Evolutionary conservation across 2,888 invertebrate species (phyloP).

Genomic region (Abrostola tripartita): DNA sequence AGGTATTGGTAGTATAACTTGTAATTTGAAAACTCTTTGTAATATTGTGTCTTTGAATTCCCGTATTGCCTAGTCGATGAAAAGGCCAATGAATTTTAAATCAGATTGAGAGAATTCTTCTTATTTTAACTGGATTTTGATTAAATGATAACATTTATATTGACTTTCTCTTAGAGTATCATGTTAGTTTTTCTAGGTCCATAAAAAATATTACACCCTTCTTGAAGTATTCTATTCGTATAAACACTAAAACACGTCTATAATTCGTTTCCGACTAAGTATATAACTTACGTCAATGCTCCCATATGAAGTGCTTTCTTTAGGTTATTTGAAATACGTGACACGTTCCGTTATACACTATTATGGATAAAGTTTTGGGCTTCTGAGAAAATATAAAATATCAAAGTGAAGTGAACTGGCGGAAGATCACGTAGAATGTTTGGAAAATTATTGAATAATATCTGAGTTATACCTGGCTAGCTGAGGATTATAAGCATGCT

Average conservation of each 20-base stretch:
- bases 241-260: slow-evolving; percentile 14
- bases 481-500: not conserved
- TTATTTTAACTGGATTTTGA: too few species aligned
- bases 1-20: too few species aligned
- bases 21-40: too few species aligned
- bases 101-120: too few species aligned
- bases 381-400: slow-evolving; percentile 23
- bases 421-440: slow-evolving; percentile 14
- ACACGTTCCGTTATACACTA: slow-evolving; percentile 12
- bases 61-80: too few species aligned
- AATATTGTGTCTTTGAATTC: too few species aligned
- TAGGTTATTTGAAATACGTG: slow-evolving; percentile 33
- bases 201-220: too few species aligned
- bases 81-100: too few species aligned
- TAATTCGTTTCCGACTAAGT: slow-evolving; percentile 8
- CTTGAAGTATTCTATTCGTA: slow-evolving; percentile 7
- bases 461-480: not conserved
- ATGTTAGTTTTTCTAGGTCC: too few species aligned
- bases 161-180: too few species aligned
- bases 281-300: slow-evolving; percentile 4
- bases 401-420: slow-evolving; percentile 17
- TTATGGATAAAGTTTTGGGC: slow-evolving; percentile 40
- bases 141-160: too few species aligned
- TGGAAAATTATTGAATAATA: slow-evolving; percentile 1
- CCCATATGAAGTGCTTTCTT: slow-evolving; percentile 14